phyloP scores from a whole-genome alignment of 2,113 vertebrate species.

The Thomomys bottae region DNA sequence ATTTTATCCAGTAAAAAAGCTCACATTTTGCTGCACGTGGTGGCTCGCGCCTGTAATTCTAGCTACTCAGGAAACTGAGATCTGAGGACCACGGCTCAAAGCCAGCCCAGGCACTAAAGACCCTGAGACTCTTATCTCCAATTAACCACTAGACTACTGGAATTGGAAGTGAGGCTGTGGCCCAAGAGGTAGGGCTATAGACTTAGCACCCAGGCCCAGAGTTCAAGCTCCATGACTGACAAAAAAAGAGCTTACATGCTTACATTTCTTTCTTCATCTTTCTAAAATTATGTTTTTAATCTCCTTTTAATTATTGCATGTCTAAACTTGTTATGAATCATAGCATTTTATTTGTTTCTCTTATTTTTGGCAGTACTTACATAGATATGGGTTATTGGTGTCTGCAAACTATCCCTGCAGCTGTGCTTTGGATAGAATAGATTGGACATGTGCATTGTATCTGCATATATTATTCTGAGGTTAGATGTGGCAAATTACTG shows the following conservation, averaged over 20 bases:
- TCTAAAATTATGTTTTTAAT: not conserved
- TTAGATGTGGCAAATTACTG: not conserved
- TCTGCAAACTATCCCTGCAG: slow-evolving; percentile 1
- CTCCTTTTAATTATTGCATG: not conserved
- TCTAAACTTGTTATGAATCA: not conserved
- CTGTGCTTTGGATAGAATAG: not conserved
- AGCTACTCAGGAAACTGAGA: too few relatives aligned
- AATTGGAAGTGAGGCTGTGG: too few relatives aligned
- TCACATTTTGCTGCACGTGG: too few relatives aligned
- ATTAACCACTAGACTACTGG: too few relatives aligned
- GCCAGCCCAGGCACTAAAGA: too few relatives aligned
- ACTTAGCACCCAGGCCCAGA: too few relatives aligned
- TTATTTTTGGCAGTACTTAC: not conserved
- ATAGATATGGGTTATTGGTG: not conserved
- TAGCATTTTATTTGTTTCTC: not conserved
- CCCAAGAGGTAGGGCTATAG: too few relatives aligned
- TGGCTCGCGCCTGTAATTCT: too few relatives aligned
- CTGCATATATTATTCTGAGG: not conserved
- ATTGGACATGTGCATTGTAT: not conserved
- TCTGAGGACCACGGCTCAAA: too few relatives aligned
- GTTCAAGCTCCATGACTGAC: too few relatives aligned
- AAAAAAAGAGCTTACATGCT: too few relatives aligned
- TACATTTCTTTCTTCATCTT: not conserved
- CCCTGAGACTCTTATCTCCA: too few relatives aligned
- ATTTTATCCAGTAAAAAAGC: not conserved